Base-by-base conservation (phyloP, 1,140 invertebrate species). In the Zaprionus ghesquierei region DNA sequence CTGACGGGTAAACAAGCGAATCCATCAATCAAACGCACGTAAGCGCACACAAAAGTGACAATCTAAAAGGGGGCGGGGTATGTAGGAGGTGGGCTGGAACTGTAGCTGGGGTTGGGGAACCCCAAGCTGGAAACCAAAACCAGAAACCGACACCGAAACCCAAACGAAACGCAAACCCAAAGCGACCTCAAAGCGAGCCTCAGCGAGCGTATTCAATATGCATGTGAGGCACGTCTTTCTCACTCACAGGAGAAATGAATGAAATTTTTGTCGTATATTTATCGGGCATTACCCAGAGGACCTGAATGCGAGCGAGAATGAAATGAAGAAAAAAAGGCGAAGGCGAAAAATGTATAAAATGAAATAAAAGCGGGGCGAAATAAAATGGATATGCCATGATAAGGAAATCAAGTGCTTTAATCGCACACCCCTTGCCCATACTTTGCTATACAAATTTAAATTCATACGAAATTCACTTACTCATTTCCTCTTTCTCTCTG, bases 1-100 rank as follows among this genome's bases (percentile, higher is more conserved):
- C 65, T 78, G 79, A 82, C 68, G 79, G 79, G 82, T 70, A 86
- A 86, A 86, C 79, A 87, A 79, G 82, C 70, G 75, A 87, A 86
- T 87, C 75, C 82, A 86, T 86, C 82, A 86, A 86, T 86, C 81
- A 86, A 78, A 65, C 77, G 77, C 79, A 81, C 79, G 69, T 77
- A 81, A 81, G 64, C 74, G 69, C 78, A 75, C 81, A 78, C 79
- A 87, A 87, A 87, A 84, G 79, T 84, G 79, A 82, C 79, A 82
- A 81, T 75, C 46, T 15, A 54, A 73, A 60, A 51, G 54, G 62
- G 46, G 10, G 20, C 41, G 10, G 22, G 44, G 9, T 13, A 3
- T 23, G 31, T 4, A 5, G 1, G 2, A 29, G 27, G 27, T 6
- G 5, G 27, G 27, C 2, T n/a, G n/a, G 5, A 29, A 29, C n/a